Evolutionary conservation across 2,113 vertebrate species (phyloP), one percentile per base, ranked within the genome.

Genomic region (Sinocyclocheilus anshuiensis): DNA sequence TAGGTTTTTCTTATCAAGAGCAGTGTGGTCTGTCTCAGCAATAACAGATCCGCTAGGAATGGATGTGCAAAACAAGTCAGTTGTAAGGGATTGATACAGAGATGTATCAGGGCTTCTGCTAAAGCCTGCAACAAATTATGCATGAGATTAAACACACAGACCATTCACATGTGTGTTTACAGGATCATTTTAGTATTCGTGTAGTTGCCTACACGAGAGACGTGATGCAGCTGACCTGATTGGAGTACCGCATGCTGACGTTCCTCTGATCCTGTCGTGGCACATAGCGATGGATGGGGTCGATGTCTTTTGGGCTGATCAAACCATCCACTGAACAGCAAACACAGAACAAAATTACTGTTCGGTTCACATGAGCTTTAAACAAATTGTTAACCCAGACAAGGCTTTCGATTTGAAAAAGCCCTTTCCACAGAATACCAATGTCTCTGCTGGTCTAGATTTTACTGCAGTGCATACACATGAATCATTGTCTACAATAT

Each of bases 191-290:
- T 10, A 24, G 50, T 15, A 57, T n/a, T 39, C 6, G 22, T 4
- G 61, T 36, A 7, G 3, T 42, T 11, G 15, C 81, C 18, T 48
- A 55, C 16, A 53, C 59, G 11, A 59, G 80, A 67, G 9, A 33
- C 10, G 55, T 2, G 33, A 42, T 15, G 39, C 33, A 33, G n/a
- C 10, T 22, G 86, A 99, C 98, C 97, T 98, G 97, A 89, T 99
- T 99, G 39, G 98, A 99, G 93, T 97, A 99, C 76, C 98, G 93
- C 98, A 99, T 98, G 92, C 97, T 97, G 90, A 99, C 95, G 0
- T 99, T 99, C 63, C 98, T 94, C 86, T 99, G 98, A 84, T 97
- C 96, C 89, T 97, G 91, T 4, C 91, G 92, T 4, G 97, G 91
- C 0, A 99, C 79, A 0, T 97, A 97, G 26, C 98, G 97, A 36